Evolutionary conservation across 2,113 vertebrate genomes (phyloP).

Genomic region (Rallus limicola): DNA sequence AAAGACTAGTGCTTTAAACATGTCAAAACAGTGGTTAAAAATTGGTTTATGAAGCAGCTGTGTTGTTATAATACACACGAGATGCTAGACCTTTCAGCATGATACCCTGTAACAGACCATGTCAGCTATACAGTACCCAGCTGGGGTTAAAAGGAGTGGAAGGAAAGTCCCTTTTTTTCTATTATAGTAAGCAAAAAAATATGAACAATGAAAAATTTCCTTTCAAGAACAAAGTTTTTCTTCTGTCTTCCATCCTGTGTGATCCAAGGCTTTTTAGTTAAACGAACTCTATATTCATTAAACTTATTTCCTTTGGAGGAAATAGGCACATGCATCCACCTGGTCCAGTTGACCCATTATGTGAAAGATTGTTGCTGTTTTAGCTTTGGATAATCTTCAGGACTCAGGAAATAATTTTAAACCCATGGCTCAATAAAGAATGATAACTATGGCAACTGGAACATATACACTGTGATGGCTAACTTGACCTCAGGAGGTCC

Average conservation of each 20-base stretch:
- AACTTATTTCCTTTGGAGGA: conserved; percentile 72
- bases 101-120: background rate
- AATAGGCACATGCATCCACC: conserved; percentile 56
- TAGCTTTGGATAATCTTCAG: conserved; percentile 61
- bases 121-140: background rate
- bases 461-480: background rate
- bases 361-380: conserved; percentile 50
- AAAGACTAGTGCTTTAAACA: background rate
- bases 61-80: background rate
- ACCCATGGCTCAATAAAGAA: conserved; percentile 52
- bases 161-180: background rate
- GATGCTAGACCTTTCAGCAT: background rate
- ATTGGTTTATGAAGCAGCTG: background rate
- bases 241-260: background rate
- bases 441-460: conserved; percentile 30
- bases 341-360: conserved; percentile 49
- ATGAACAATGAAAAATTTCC: background rate
- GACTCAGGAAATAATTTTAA: conserved; percentile 70
- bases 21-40: background rate
- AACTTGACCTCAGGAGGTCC: conserved; percentile 7
- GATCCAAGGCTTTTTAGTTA: conserved; percentile 36
- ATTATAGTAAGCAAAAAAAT: background rate
- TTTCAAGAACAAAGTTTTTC: background rate
- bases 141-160: background rate
- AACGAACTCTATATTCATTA: conserved; percentile 52